A percentile compares a stretch with the other conserved stretches of the same genome.
These are phyloP conservation scores for Argyresthia goedartella DNA, from an alignment of 2,888 invertebrate species.

Conservation along the genomic window DNA sequence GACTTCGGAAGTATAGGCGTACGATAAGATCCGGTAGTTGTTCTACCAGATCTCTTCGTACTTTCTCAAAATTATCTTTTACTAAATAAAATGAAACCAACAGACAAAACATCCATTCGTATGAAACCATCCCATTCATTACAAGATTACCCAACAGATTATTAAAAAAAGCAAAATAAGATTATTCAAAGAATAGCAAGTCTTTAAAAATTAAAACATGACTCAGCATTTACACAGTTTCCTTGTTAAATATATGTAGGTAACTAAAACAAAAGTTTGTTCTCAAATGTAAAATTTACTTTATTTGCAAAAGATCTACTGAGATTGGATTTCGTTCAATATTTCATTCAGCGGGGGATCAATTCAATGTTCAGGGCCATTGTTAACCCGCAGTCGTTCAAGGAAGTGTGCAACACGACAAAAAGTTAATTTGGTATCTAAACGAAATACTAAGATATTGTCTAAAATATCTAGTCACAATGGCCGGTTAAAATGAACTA, in stretches of 20 bases:
- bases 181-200: constrained; percentile 20
- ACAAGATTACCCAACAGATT: constrained; percentile 25
- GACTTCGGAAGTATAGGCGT: too few species aligned
- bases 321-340: too few species aligned
- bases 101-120: neutral
- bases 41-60: too few species aligned
- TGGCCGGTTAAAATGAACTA: neutral
- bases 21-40: too few species aligned
- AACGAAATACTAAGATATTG: neutral
- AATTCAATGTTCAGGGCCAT: neutral
- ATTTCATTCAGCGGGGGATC: too few species aligned
- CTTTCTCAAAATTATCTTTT: constrained; percentile 2
- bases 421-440: constrained; percentile 1
- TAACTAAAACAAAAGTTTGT: too few species aligned
- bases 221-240: constrained; percentile 11
- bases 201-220: constrained; percentile 23
- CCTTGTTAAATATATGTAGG: neutral
- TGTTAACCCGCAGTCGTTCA: neutral
- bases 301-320: too few species aligned
- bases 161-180: constrained; percentile 20
- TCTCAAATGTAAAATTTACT: too few species aligned
- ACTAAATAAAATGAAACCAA: neutral
- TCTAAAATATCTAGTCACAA: too few species aligned
- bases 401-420: constrained; percentile 5
- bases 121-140: constrained; percentile 15